Evolutionary conservation across 2,888 invertebrate species (phyloP), one percentile per base, ranked within the genome.

Genomic region (Uloborus plumipes): DNA sequence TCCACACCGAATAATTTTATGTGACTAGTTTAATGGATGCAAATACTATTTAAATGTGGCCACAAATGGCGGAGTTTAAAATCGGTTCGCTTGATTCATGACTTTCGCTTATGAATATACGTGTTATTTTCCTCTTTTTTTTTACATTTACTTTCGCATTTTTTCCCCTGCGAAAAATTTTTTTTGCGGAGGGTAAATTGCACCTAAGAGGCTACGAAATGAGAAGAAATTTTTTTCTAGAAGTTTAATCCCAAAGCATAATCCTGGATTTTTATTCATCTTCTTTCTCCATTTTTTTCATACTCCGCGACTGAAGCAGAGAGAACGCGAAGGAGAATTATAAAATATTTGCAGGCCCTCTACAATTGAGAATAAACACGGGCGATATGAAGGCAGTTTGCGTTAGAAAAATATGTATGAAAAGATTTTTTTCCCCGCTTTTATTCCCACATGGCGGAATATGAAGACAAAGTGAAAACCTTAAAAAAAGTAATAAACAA

Each of bases 151-250:
- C 39, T 74, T 39, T 15, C 47, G 26, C 55, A 16, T 53, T 14
- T 50, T 53, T 58, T 20, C 13, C 49, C 26, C 39, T 39, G 7
- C 39, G 9, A 39, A 39, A 26, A 39, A 39, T 61, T 62, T 62
- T 50, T 1, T 62, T 50, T 1, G 53, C 51, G 31, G 62, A 31
- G 51, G 51, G 31, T 62, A 74, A 74, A 74, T 74, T 53, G 65
- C 74, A 58, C 74, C 74, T 74, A 65, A 65, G 65, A 65, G 74
- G 55, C 20, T 65, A 64, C 15, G 22, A 62, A 73, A 64, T 61
- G 50, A 58, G 70, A 58, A 31, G 31, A n/a, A n/a, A 58, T 11
- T 47, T 22, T 47, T 62, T 72, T 31, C 26, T 58, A 16, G 15
- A 53, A 73, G 39, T 74, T 74, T 74, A 65, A 74, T 74, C 65